A percentile compares a stretch with the other conserved stretches of the same genome.
These are phyloP conservation scores for Clavelina lepadiformis DNA, from an alignment of 23 tunicate genomes.

Conservation along the genomic window DNA sequence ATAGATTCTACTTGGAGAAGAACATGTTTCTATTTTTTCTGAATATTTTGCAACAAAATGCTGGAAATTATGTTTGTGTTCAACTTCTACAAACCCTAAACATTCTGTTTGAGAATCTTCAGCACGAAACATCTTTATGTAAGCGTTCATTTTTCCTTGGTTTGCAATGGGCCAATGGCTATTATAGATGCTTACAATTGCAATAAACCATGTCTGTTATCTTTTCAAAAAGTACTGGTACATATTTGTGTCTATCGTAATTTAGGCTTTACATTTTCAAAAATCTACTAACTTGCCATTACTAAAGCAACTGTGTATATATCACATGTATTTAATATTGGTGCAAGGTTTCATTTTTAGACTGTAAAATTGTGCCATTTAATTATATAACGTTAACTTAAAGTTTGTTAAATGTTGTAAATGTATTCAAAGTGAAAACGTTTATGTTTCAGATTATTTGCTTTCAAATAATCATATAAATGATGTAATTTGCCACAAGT, in stretches of 20 bases:
- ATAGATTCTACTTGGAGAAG: conserved; percentile 92
- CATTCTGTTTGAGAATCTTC: conserved; percentile 97
- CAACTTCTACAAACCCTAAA: conserved; percentile 98
- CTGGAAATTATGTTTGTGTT: conserved; percentile 98
- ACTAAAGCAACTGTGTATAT: too few relatives aligned
- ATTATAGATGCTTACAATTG: too few relatives aligned
- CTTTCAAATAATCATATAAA: conserved; percentile 99
- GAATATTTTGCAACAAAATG: conserved; percentile 89
- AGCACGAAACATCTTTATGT: conserved; percentile 97
- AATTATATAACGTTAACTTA: not conserved
- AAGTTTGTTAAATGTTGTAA: not conserved
- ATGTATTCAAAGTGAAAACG: not conserved
- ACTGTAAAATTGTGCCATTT: too few relatives aligned
- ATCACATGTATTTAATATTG: too few relatives aligned
- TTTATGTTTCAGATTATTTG: conserved; percentile 66
- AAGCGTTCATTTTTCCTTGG: conserved; percentile 16
- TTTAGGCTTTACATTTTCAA: too few relatives aligned
- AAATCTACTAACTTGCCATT: too few relatives aligned
- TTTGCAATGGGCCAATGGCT: not conserved
- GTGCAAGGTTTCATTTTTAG: too few relatives aligned
- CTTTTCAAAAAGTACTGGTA: too few relatives aligned
- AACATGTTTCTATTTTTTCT: conserved; percentile 97
- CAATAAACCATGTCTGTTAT: too few relatives aligned
- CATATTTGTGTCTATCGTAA: too few relatives aligned
- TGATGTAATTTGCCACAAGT: conserved; percentile 92